A percentile compares a stretch with the other conserved stretches of the same genome.
These are phyloP conservation scores for Ammodytes marinus DNA, from an alignment of 2,113 vertebrate genomes.

Conservation along the genomic window DNA sequence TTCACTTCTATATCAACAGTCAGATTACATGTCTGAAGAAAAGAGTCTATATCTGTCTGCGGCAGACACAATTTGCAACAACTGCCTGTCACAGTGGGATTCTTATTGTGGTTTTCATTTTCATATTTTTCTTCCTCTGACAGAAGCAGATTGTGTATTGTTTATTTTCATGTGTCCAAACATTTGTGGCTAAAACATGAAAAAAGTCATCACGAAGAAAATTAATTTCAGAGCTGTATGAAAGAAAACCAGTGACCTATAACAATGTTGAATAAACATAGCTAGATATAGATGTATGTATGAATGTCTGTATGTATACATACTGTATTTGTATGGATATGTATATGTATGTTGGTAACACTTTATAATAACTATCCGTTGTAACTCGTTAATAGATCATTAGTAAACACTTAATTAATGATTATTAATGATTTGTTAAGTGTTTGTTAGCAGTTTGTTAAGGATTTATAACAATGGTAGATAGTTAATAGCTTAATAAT, in stretches of 20 bases:
- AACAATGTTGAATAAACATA: constrained; percentile 15
- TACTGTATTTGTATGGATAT: no score
- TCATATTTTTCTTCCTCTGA: constrained; percentile 7
- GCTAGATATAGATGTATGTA: no score
- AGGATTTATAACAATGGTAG: no score
- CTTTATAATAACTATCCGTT: no score
- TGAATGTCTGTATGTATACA: no score
- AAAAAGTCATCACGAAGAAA: background rate
- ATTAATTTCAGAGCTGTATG: constrained; percentile 16
- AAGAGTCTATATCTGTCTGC: background rate
- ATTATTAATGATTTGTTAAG: no score
- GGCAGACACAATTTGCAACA: constrained; percentile 8
- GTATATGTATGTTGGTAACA: no score
- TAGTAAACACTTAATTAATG: no score
- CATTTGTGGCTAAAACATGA: constrained; percentile 23
- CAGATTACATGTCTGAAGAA: constrained; percentile 11
- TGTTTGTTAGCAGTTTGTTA: no score
- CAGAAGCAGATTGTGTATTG: constrained; percentile 5
- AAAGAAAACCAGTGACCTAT: constrained; percentile 22
- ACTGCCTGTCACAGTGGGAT: constrained; percentile 31
- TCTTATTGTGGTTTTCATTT: constrained; percentile 22
- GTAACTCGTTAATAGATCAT: no score
- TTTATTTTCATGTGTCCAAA: background rate
- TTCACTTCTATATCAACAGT: constrained; percentile 1
- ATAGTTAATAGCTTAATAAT: no score